Percentiles rank a stretch among this genome's conserved stretches.
Evolutionary conservation across 2,888 invertebrate species (phyloP).

Genomic region (Drosophila hamatofila): DNA sequence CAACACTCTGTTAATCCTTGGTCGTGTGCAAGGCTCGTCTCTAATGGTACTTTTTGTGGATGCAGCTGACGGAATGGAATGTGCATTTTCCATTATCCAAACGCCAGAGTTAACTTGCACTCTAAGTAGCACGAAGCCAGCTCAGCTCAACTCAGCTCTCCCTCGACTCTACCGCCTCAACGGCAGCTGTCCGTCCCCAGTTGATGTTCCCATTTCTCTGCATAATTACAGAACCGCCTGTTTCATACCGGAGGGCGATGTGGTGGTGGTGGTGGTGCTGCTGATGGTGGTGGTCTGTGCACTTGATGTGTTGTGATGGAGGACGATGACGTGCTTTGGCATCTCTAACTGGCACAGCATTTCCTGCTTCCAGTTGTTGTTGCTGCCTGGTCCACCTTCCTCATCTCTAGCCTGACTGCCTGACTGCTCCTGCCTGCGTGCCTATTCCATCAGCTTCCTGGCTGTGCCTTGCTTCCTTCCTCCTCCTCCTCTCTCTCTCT

Average conservation of each 20-base stretch:
- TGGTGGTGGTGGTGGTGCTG: not conserved
- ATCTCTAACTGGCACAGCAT: constrained; percentile 76
- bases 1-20: constrained; percentile 67
- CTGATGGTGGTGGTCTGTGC: constrained; percentile 6
- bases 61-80: constrained; percentile 71
- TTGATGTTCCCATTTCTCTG: constrained; percentile 67
- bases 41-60: constrained; percentile 74
- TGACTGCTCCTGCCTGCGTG: not conserved
- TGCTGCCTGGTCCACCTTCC: constrained; percentile 1
- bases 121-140: constrained; percentile 64
- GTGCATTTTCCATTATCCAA: constrained; percentile 72
- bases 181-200: constrained; percentile 20
- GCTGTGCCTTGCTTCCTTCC: not conserved
- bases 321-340: constrained; percentile 60
- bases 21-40: constrained; percentile 30
- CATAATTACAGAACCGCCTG: constrained; percentile 58
- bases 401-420: not conserved
- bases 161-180: not conserved
- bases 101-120: constrained; percentile 49
- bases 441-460: constrained; percentile 1
- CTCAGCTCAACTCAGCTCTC: not conserved
- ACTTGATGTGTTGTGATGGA: constrained; percentile 46
- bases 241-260: not conserved
- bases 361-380: constrained; percentile 59
- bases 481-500: not conserved